These are phyloP conservation scores for Argyresthia goedartella DNA, from an alignment of 2,888 invertebrate species.

Conservation along the genomic window DNA sequence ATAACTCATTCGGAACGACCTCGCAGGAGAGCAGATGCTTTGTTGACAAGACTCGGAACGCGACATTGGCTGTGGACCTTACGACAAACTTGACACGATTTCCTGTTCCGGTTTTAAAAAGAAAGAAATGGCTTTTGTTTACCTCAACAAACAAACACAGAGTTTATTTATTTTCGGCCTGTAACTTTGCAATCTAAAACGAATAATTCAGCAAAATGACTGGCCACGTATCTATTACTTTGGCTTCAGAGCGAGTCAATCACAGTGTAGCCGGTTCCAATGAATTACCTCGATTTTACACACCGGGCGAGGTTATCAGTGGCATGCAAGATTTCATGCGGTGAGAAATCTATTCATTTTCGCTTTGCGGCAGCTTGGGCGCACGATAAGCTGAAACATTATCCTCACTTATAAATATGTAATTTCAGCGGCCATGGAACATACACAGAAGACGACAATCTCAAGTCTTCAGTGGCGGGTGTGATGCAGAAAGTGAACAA, in stretches of 20 bases:
- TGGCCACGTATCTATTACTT: constrained; percentile 71
- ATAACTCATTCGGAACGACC: too few relatives aligned
- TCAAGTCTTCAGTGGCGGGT: constrained; percentile 95
- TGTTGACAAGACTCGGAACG: too few relatives aligned
- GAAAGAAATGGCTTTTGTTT: too few relatives aligned
- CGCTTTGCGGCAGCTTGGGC: constrained; percentile 1
- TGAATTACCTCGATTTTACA: constrained; percentile 77
- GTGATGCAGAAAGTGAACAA: constrained; percentile 95
- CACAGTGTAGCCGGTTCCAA: constrained; percentile 66
- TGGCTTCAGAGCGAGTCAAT: constrained; percentile 76
- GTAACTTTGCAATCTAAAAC: background rate
- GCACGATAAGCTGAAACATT: background rate
- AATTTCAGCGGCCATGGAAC: constrained; percentile 93
- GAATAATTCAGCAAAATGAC: constrained; percentile 37
- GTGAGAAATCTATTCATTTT: constrained; percentile 44
- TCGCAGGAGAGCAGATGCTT: too few relatives aligned
- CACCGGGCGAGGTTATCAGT: constrained; percentile 91
- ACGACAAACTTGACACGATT: too few relatives aligned
- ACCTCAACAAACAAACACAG: too few relatives aligned
- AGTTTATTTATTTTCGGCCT: background rate
- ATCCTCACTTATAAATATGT: background rate
- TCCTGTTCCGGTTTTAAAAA: too few relatives aligned
- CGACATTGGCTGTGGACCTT: too few relatives aligned
- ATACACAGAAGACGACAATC: constrained; percentile 84
- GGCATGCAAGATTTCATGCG: constrained; percentile 87